These are phyloP conservation scores for Tenthredo notha DNA, from an alignment of 2,888 invertebrate species.

Conservation along the genomic window DNA sequence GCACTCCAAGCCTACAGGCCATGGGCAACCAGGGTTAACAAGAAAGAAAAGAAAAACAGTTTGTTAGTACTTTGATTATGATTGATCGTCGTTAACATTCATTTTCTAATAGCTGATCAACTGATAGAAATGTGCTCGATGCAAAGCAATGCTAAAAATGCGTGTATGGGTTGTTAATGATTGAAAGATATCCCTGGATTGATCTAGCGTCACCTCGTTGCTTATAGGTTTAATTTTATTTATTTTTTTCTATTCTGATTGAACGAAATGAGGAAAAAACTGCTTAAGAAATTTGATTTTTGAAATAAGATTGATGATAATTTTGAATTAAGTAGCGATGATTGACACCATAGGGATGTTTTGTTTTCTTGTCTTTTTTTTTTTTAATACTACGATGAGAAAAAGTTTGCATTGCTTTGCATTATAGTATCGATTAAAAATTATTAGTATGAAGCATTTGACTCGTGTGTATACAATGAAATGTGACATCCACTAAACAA, in stretches of 20 bases:
- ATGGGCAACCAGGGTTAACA: constrained; percentile 83
- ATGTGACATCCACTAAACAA: constrained; percentile 54
- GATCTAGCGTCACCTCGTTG: neutral
- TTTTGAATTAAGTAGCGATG: constrained; percentile 17
- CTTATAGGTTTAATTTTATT: constrained; percentile 50
- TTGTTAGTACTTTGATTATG: constrained; percentile 82
- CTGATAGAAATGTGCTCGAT: constrained; percentile 73
- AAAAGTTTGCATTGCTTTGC: constrained; percentile 44
- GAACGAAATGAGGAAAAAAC: constrained; percentile 58
- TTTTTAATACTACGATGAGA: neutral
- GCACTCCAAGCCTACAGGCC: constrained; percentile 88
- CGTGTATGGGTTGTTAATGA: constrained; percentile 66
- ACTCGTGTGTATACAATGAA: constrained; percentile 56
- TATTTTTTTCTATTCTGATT: constrained; percentile 41
- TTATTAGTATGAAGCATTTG: constrained; percentile 57
- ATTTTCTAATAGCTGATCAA: constrained; percentile 69
- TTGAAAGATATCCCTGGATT: constrained; percentile 66
- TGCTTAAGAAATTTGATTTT: constrained; percentile 61
- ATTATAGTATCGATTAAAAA: constrained; percentile 47
- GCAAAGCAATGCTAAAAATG: constrained; percentile 70
- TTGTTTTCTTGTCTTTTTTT: neutral
- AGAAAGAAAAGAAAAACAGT: constrained; percentile 86
- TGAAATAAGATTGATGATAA: neutral
- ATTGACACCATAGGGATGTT: neutral
- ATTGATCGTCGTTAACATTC: constrained; percentile 70